A percentile compares a stretch with the other conserved stretches of the same genome.
phyloP scores from a whole-genome alignment of 2,797 vertebrate genomes.

The Sitta carolinensis region DNA sequence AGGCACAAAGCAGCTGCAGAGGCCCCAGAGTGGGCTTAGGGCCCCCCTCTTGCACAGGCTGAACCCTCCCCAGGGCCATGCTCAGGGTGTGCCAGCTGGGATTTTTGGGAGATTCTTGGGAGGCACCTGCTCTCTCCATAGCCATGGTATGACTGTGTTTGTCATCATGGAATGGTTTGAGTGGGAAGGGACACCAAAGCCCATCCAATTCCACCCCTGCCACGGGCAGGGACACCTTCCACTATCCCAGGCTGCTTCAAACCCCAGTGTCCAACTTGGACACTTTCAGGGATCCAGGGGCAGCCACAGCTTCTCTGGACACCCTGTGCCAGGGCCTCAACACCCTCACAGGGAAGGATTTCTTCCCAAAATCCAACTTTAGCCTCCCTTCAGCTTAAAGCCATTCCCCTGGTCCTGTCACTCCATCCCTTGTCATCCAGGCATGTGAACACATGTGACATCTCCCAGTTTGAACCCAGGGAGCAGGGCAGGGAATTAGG shows the following conservation, averaged over 20 bases:
- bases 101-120: neutral
- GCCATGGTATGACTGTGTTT: fast-evolving
- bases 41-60: fast-evolving
- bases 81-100: no score
- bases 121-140: neutral
- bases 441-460: fast-evolving
- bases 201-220: fast-evolving
- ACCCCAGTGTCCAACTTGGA: fast-evolving
- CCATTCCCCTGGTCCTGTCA: neutral
- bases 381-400: neutral
- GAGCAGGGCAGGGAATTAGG: fast-evolving
- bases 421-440: fast-evolving
- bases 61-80: neutral
- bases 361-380: neutral
- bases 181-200: neutral
- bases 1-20: neutral
- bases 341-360: fast-evolving
- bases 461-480: fast-evolving
- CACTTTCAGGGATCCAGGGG: neutral
- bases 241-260: neutral
- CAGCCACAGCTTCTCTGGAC: neutral
- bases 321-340: neutral
- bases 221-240: neutral
- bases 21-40: neutral
- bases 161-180: neutral